Conservation (phyloP, 2,797 vertebrate species). For the Melanogrammus aeglefinus region DNA sequence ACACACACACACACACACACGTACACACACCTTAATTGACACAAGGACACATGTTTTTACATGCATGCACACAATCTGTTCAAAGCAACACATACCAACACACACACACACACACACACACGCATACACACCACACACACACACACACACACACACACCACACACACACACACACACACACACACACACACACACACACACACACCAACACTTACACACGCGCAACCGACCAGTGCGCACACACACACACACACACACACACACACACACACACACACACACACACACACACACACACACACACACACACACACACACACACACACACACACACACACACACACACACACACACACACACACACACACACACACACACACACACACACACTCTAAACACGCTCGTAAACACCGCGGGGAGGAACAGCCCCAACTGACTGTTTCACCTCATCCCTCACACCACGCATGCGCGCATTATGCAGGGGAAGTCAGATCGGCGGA, state of each 20-base stretch:
- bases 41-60: background rate
- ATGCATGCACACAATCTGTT: background rate
- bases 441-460: constrained; percentile 71
- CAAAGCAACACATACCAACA: too few species aligned
- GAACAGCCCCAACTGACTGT: constrained; percentile 72
- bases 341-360: constrained; percentile 28
- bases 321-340: background rate
- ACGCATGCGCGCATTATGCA: constrained; percentile 62
- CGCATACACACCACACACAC: too few species aligned
- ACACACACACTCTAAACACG: constrained; percentile 42
- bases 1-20: background rate
- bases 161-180: too few species aligned
- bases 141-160: too few species aligned
- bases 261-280: too few species aligned
- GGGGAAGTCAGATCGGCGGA: constrained; percentile 58
- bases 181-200: too few species aligned
- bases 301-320: background rate
- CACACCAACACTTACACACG: too few species aligned
- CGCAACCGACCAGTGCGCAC: too few species aligned
- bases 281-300: too few species aligned
- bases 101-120: too few species aligned
- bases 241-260: too few species aligned
- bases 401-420: constrained; percentile 24
- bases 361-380: constrained; percentile 11
- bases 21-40: constrained; percentile 9